Percentiles rank a stretch among this genome's conserved stretches.
Evolutionary conservation across 2,113 vertebrate species (phyloP).

Genomic region (Pangasianodon hypophthalmus): DNA sequence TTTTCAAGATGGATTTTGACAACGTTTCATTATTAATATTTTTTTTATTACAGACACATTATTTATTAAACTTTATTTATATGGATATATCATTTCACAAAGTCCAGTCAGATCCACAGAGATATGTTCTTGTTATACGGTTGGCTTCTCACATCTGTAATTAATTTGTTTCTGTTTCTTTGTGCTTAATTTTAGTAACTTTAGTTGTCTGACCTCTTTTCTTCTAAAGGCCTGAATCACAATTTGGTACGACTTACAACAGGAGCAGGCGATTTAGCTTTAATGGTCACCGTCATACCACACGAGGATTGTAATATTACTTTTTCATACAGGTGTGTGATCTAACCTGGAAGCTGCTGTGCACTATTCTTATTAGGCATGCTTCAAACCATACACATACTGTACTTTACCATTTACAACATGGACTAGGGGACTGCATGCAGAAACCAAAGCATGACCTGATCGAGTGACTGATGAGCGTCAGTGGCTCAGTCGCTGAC

Average conservation of each 20-base stretch:
- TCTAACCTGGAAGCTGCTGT: slow-evolving; percentile 40
- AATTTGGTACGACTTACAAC: neutral
- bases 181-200: neutral
- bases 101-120: neutral
- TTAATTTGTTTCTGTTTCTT: neutral
- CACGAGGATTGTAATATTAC: neutral
- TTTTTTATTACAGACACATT: neutral
- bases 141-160: neutral
- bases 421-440: slow-evolving; percentile 37
- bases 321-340: neutral
- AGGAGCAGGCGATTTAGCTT: neutral
- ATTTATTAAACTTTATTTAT: slow-evolving; percentile 2
- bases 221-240: neutral
- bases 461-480: slow-evolving; percentile 7
- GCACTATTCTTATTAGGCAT: slow-evolving; percentile 40
- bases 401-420: slow-evolving; percentile 13
- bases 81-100: neutral
- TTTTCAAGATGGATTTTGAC: neutral
- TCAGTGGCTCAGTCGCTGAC: neutral
- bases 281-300: neutral
- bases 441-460: slow-evolving; percentile 31
- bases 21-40: neutral
- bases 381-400: slow-evolving; percentile 28
- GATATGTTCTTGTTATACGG: too few relatives aligned
- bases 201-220: neutral